These are phyloP conservation scores for Desmophyllum pertusum DNA, from an alignment of 92 coral and sea anemone genomes.

Conservation along the genomic window DNA sequence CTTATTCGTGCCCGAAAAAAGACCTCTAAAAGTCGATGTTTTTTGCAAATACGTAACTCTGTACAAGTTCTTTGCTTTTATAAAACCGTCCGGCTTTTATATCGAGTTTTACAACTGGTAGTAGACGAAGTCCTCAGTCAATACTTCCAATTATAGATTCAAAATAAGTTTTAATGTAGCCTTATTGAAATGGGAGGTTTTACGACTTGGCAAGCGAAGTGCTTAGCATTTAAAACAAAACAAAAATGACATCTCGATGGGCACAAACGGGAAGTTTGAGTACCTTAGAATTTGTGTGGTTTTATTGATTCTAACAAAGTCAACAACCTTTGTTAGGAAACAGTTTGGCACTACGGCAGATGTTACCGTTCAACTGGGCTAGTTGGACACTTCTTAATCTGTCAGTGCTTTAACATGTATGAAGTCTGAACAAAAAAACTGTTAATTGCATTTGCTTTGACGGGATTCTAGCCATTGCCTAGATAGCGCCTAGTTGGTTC, in stretches of 20 bases:
- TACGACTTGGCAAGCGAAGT: background rate
- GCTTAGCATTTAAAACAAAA: background rate
- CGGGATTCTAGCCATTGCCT: background rate
- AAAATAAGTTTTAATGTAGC: background rate
- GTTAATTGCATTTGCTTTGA: background rate
- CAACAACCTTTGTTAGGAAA: background rate
- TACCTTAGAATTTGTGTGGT: background rate
- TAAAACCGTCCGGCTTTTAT: too few relatives aligned
- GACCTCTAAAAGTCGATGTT: too few relatives aligned
- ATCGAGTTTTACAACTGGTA: too few relatives aligned
- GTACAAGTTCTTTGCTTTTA: too few relatives aligned
- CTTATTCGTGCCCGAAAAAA: background rate
- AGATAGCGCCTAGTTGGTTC: background rate
- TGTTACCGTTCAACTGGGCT: background rate
- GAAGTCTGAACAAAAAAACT: background rate
- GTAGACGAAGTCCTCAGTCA: too few relatives aligned
- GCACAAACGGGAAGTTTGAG: background rate
- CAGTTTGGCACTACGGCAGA: background rate
- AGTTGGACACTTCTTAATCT: background rate
- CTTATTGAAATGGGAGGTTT: background rate
- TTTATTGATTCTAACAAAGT: background rate
- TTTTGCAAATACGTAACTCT: too few relatives aligned
- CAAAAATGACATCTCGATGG: background rate
- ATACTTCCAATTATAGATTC: background rate
- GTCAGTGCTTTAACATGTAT: background rate